Conservation (phyloP, 1,140 invertebrate species). For the Bombus waltoni region DNA sequence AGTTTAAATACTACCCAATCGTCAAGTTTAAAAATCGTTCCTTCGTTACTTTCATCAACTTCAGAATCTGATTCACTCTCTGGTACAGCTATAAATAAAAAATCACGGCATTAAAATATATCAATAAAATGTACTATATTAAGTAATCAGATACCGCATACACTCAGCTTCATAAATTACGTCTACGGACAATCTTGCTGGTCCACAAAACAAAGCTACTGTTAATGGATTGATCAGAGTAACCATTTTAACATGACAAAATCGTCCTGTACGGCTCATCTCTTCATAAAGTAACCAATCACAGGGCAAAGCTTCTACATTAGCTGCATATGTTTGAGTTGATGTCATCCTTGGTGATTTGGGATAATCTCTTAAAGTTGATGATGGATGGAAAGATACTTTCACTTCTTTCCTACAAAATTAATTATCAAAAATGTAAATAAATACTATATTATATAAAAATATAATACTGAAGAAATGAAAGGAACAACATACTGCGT, state of each 20-base stretch:
- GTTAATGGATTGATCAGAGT: slow-evolving; percentile 91
- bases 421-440: slow-evolving; percentile 31
- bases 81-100: slow-evolving; percentile 68
- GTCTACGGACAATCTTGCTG: slow-evolving; percentile 86
- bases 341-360: slow-evolving; percentile 77
- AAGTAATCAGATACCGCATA: slow-evolving; percentile 61
- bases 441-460: neutral
- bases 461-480: slow-evolving; percentile 6
- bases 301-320: slow-evolving; percentile 85
- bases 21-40: slow-evolving; percentile 87
- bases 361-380: slow-evolving; percentile 85
- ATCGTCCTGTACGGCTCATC: slow-evolving; percentile 86
- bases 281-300: slow-evolving; percentile 95
- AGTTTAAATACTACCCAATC: slow-evolving; percentile 92
- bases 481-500: slow-evolving; percentile 83
- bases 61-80: slow-evolving; percentile 85
- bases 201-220: slow-evolving; percentile 91
- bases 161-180: slow-evolving; percentile 83
- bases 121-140: neutral
- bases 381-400: slow-evolving; percentile 89
- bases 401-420: slow-evolving; percentile 87
- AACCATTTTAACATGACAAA: slow-evolving; percentile 88
- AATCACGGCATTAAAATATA: slow-evolving; percentile 19
- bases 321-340: slow-evolving; percentile 76
- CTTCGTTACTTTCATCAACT: slow-evolving; percentile 85